Conservation (phyloP, 1,140 invertebrate species). For the Drosophila jambulina region DNA sequence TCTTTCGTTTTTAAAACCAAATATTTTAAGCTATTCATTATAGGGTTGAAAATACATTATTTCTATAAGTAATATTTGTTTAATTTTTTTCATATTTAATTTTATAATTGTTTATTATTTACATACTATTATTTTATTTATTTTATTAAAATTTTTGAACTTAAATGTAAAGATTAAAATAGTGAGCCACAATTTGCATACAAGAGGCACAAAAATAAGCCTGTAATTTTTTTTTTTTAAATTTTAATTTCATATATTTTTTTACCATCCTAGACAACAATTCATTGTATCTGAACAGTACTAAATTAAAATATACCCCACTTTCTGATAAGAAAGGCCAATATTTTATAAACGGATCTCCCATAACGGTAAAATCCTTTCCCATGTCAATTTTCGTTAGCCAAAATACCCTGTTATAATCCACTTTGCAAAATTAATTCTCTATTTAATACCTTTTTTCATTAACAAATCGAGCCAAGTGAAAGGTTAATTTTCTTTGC, state of each 20-base stretch:
- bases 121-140: too few relatives aligned
- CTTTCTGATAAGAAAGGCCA: not conserved
- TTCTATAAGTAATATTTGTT: not conserved
- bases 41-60: not conserved
- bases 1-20: conserved; percentile 23
- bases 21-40: not conserved
- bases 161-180: too few relatives aligned
- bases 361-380: not conserved
- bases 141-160: too few relatives aligned
- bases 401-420: not conserved
- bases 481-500: conserved; percentile 50
- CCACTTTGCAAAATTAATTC: conserved; percentile 17
- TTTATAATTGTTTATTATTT: too few relatives aligned
- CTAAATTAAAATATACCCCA: too few relatives aligned
- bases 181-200: too few relatives aligned
- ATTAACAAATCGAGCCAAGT: conserved; percentile 33
- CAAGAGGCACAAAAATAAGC: too few relatives aligned
- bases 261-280: too few relatives aligned
- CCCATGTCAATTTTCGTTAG: not conserved
- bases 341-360: not conserved
- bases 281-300: too few relatives aligned
- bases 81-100: not conserved
- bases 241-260: too few relatives aligned
- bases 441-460: conserved; percentile 26
- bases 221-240: too few relatives aligned